These are phyloP conservation scores for Oenanthe melanoleuca DNA, from an alignment of 2,113 vertebrate genomes.

Conservation along the genomic window DNA sequence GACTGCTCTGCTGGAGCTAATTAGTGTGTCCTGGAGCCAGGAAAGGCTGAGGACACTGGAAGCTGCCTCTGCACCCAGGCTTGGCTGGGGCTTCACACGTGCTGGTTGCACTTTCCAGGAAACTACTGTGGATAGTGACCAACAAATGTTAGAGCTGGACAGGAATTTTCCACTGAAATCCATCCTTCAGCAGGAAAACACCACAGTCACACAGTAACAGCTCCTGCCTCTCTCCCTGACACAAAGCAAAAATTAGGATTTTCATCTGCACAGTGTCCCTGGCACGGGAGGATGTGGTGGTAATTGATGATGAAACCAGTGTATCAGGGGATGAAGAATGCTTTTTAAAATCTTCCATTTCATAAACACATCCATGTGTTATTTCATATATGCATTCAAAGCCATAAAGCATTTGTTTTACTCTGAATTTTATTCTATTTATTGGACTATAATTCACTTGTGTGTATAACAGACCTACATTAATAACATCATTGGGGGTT, in stretches of 20 bases:
- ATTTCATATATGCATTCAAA: not conserved
- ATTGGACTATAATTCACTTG: not conserved
- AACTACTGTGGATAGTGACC: not conserved
- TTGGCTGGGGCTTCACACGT: not conserved
- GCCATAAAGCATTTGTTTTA: not conserved
- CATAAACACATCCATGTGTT: not conserved
- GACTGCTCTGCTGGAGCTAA: not conserved
- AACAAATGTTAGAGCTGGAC: not conserved
- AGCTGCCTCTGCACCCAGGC: accelerated
- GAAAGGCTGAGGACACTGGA: not conserved
- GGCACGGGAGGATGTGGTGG: not conserved
- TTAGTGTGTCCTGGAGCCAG: not conserved
- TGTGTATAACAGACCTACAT: not conserved
- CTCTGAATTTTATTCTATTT: conserved; percentile 6
- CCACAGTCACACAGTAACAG: not conserved
- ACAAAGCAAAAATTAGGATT: not conserved
- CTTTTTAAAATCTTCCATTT: not conserved
- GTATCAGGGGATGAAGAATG: not conserved
- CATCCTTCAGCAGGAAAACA: not conserved
- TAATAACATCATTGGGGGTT: not conserved
- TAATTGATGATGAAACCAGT: not conserved
- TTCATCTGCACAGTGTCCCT: not conserved
- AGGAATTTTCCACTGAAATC: not conserved
- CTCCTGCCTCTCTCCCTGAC: not conserved
- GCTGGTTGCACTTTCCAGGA: not conserved